phyloP scores from a whole-genome alignment of 2,113 vertebrate species.

The Ageneiosus marmoratus region DNA sequence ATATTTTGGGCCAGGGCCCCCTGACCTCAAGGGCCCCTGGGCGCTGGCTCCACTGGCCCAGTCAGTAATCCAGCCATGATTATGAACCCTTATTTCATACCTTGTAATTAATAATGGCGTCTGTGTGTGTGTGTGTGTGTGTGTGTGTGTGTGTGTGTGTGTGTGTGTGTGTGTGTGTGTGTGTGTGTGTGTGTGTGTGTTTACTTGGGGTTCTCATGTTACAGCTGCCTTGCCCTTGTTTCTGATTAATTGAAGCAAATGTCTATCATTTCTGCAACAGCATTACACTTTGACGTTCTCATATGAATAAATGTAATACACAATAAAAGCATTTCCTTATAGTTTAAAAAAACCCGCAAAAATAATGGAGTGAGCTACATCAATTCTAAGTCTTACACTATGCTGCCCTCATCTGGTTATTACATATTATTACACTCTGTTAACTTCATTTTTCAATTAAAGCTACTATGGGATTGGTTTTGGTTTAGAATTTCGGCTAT shows the following conservation, averaged over 20 bases:
- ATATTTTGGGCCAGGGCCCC: too few relatives aligned
- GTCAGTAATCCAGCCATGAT: too few relatives aligned
- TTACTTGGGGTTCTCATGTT: not conserved
- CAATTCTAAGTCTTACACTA: not conserved
- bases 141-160: not conserved
- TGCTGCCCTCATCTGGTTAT: conserved; percentile 20
- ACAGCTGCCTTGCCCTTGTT: not conserved
- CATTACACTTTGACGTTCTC: not conserved
- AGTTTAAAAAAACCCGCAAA: too few relatives aligned
- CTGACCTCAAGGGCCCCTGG: too few relatives aligned
- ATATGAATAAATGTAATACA: not conserved
- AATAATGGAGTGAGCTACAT: too few relatives aligned
- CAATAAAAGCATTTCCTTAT: not conserved
- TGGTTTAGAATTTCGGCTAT: not conserved
- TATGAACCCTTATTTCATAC: not conserved
- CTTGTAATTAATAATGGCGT: not conserved
- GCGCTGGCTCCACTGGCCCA: too few relatives aligned
- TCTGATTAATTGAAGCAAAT: not conserved
- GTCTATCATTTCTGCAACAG: not conserved
- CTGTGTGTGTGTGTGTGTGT: not conserved
- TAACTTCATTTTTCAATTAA: not conserved
- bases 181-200: not conserved
- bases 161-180: not conserved
- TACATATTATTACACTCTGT: not conserved
- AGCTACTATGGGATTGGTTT: not conserved